Conservation (phyloP, 2,113 vertebrate species). For the Toxotes chatareus region DNA sequence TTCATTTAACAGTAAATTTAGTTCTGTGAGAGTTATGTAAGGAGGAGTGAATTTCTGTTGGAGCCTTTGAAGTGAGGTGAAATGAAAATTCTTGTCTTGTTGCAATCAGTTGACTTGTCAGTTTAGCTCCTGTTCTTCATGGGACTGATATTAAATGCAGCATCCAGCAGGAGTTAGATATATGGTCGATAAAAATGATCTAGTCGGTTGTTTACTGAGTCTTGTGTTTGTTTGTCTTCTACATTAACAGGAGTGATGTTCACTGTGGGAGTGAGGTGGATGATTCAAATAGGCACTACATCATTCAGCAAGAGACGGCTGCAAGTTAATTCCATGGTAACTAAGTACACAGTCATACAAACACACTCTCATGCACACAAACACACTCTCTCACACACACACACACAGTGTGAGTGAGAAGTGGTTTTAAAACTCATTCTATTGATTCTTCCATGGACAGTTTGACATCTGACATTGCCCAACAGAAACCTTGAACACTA, state of each 20-base stretch:
- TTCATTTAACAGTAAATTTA: not conserved
- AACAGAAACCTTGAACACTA: too few relatives aligned
- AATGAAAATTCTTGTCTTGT: not conserved
- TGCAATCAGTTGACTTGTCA: not conserved
- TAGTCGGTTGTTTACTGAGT: not conserved
- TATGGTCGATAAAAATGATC: not conserved
- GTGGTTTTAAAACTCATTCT: too few relatives aligned
- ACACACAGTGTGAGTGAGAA: too few relatives aligned
- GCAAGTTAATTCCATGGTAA: slow-evolving; percentile 89
- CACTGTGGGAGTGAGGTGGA: slow-evolving; percentile 90
- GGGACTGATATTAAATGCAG: not conserved
- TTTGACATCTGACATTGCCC: too few relatives aligned
- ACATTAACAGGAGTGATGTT: slow-evolving; percentile 85
- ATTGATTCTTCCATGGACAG: too few relatives aligned
- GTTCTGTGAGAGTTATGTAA: not conserved
- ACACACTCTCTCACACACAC: not conserved
- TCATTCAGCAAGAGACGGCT: slow-evolving; percentile 90
- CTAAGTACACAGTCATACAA: not conserved
- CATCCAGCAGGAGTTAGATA: not conserved
- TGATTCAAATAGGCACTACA: slow-evolving; percentile 87
- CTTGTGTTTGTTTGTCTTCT: slow-evolving; percentile 23
- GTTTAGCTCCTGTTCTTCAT: not conserved
- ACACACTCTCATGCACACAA: not conserved
- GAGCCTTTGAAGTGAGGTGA: not conserved
- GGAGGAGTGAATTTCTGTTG: not conserved